These are phyloP conservation scores for Ennomos erosarius DNA, from an alignment of 2,888 invertebrate genomes.

Conservation along the genomic window DNA sequence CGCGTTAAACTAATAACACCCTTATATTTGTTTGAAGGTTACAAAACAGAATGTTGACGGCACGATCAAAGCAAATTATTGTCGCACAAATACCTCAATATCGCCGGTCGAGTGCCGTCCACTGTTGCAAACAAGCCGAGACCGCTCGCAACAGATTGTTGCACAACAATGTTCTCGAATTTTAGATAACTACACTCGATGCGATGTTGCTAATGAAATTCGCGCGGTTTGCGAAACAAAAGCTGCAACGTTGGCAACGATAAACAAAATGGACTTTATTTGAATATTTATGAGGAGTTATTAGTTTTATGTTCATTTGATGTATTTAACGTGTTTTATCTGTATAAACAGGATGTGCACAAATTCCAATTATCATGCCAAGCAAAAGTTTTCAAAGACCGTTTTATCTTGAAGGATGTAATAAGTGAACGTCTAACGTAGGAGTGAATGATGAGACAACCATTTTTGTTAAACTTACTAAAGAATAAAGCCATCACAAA, in stretches of 20 bases:
- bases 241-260: constrained; percentile 7
- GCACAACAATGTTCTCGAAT: constrained; percentile 39
- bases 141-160: constrained; percentile 53
- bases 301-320: neutral
- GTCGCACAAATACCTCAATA: neutral
- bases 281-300: constrained; percentile 17
- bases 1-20: no score
- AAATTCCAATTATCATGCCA: no score
- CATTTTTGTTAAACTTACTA: no score
- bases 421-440: no score
- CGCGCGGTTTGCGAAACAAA: constrained; percentile 11
- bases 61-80: constrained; percentile 1
- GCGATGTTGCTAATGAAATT: constrained; percentile 42
- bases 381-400: no score
- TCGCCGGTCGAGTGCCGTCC: neutral
- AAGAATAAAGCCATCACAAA: no score
- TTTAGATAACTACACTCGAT: constrained; percentile 10
- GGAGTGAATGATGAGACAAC: no score
- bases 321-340: no score
- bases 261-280: constrained; percentile 6
- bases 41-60: neutral
- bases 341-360: no score
- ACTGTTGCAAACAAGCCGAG: constrained; percentile 11
- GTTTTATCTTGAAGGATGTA: no score
- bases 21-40: no score